A percentile compares a stretch with the other conserved stretches of the same genome.
Conservation (phyloP, 2,888 invertebrate species). For the Ditula angustiorana region DNA sequence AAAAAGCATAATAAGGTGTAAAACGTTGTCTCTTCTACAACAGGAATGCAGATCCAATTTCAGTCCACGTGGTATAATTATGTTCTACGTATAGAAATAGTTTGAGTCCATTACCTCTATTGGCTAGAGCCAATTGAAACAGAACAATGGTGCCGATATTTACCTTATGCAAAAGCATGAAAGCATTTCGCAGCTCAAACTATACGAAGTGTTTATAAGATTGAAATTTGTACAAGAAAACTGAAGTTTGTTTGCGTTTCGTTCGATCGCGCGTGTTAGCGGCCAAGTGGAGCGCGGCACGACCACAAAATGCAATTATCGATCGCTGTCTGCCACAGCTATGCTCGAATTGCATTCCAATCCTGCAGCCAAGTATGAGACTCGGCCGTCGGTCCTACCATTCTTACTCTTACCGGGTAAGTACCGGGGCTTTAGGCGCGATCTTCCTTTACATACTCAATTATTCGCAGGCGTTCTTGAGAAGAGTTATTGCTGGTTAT, state of each 20-base stretch:
- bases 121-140: constrained; percentile 39
- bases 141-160: constrained; percentile 39
- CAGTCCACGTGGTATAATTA: background rate
- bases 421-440: constrained; percentile 14
- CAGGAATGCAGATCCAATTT: constrained; percentile 10
- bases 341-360: constrained; percentile 78
- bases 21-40: background rate
- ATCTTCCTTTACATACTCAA: constrained; percentile 17
- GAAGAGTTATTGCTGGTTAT: background rate
- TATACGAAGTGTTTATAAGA: constrained; percentile 62
- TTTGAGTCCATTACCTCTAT: constrained; percentile 38
- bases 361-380: constrained; percentile 64
- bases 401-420: constrained; percentile 34
- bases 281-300: constrained; percentile 68
- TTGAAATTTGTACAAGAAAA: constrained; percentile 72
- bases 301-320: constrained; percentile 84
- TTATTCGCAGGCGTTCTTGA: constrained; percentile 23
- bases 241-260: constrained; percentile 78
- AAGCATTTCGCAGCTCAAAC: constrained; percentile 53
- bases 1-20: background rate
- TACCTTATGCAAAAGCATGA: constrained; percentile 44
- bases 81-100: constrained; percentile 13
- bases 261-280: constrained; percentile 73
- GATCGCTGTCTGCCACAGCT: constrained; percentile 78
- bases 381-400: constrained; percentile 47